Evolutionary conservation across 2,113 vertebrate species (phyloP).

Genomic region (Pleuronectes platessa): DNA sequence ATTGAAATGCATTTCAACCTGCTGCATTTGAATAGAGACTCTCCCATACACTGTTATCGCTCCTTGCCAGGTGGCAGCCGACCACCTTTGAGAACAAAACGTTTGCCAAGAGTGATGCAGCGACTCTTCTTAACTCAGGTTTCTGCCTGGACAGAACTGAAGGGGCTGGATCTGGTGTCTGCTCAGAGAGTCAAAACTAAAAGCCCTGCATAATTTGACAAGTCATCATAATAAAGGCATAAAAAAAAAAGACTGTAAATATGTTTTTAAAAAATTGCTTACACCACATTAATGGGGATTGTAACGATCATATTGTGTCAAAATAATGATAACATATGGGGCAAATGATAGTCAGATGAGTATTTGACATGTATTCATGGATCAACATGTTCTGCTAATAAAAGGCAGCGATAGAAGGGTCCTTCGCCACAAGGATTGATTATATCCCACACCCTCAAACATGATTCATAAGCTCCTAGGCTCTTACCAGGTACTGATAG

Average conservation of each 20-base stretch:
- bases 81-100: constrained; percentile 69
- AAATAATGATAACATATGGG: neutral
- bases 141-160: constrained; percentile 53
- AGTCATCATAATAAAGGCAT: constrained; percentile 40
- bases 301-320: neutral
- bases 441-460: constrained; percentile 20
- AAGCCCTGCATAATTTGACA: constrained; percentile 45
- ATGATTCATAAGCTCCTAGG: constrained; percentile 33
- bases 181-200: constrained; percentile 36
- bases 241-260: constrained; percentile 12
- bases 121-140: constrained; percentile 49
- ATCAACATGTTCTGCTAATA: constrained; percentile 13
- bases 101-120: constrained; percentile 60
- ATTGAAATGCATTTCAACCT: constrained; percentile 67
- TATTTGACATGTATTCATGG: constrained; percentile 18
- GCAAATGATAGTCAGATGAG: constrained; percentile 1
- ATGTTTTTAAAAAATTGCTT: neutral
- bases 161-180: constrained; percentile 26
- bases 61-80: constrained; percentile 62
- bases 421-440: constrained; percentile 10
- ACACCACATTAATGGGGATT: neutral
- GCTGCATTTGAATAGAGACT: constrained; percentile 54
- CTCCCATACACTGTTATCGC: constrained; percentile 61
- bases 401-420: neutral
- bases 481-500: constrained; percentile 92